Percentiles rank a stretch among this genome's conserved stretches.
phyloP scores from a whole-genome alignment of 2,888 invertebrate genomes.

The Drosophila melanosoma region DNA sequence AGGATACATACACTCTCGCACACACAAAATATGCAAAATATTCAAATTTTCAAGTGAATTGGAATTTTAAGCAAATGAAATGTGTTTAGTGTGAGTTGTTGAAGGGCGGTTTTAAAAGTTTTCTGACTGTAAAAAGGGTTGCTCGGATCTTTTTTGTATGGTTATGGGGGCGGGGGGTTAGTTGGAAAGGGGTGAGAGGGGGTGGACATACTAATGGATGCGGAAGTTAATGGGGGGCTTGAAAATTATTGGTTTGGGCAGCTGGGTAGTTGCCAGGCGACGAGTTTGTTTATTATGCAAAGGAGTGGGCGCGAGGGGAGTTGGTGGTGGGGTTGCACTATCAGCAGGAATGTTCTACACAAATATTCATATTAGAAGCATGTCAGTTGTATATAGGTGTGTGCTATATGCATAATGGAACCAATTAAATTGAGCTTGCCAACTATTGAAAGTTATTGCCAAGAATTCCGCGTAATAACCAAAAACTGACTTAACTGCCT shows the following conservation, averaged over 20 bases:
- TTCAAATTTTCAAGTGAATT: constrained; percentile 78
- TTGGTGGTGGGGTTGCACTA: constrained; percentile 10
- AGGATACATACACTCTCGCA: constrained; percentile 16
- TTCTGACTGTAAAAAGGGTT: constrained; percentile 44
- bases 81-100: constrained; percentile 57
- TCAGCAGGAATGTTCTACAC: constrained; percentile 33
- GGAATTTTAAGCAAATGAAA: constrained; percentile 79
- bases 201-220: constrained; percentile 41
- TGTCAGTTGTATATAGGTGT: constrained; percentile 12
- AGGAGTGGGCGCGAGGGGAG: constrained; percentile 2
- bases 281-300: constrained; percentile 49
- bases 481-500: constrained; percentile 17
- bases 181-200: not conserved
- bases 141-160: constrained; percentile 9
- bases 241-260: constrained; percentile 19
- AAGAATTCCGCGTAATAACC: constrained; percentile 44
- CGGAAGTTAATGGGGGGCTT: constrained; percentile 19
- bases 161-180: not conserved
- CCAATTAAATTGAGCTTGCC: constrained; percentile 56
- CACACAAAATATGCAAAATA: constrained; percentile 75
- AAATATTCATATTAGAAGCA: constrained; percentile 29
- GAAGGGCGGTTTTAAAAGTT: constrained; percentile 41
- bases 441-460: constrained; percentile 52
- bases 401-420: constrained; percentile 52
- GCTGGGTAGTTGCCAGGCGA: constrained; percentile 60